Conservation (phyloP, 2,113 vertebrate species). For the Leuciscus idus region DNA sequence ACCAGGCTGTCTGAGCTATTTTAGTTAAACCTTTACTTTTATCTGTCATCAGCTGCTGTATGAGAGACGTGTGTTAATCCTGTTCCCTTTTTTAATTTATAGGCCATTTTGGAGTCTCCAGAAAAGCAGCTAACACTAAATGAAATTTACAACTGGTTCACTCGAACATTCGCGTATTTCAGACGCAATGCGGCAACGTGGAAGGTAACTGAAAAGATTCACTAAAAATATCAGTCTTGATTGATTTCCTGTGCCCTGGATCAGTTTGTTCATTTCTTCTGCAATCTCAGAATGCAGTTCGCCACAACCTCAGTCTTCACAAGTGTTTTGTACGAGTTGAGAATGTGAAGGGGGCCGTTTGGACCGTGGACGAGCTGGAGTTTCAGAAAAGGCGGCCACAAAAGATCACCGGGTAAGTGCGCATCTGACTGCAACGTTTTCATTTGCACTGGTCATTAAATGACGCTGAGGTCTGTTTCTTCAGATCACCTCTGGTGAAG, state of each 20-base stretch:
- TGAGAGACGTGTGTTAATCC: constrained; percentile 29
- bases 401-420: constrained; percentile 91
- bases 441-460: background rate
- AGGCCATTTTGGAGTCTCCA: constrained; percentile 98
- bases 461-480: constrained; percentile 45
- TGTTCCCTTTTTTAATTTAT: constrained; percentile 47
- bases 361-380: constrained; percentile 98
- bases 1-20: background rate
- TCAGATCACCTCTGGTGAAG: constrained; percentile 93
- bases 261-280: background rate
- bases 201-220: constrained; percentile 83
- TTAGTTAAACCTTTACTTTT: background rate
- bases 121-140: constrained; percentile 99
- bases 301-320: constrained; percentile 81
- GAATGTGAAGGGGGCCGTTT: constrained; percentile 80
- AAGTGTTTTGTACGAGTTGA: constrained; percentile 81
- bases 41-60: background rate
- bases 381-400: constrained; percentile 98
- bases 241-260: background rate
- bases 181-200: constrained; percentile 97
- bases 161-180: constrained; percentile 97
- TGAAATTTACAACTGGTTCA: constrained; percentile 99
- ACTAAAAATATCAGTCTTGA: too few species aligned
- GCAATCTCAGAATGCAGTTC: constrained; percentile 76
- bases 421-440: background rate